Evolutionary conservation across 2,888 invertebrate genomes (phyloP).

Genomic region (Cataglyphis albicans): DNA sequence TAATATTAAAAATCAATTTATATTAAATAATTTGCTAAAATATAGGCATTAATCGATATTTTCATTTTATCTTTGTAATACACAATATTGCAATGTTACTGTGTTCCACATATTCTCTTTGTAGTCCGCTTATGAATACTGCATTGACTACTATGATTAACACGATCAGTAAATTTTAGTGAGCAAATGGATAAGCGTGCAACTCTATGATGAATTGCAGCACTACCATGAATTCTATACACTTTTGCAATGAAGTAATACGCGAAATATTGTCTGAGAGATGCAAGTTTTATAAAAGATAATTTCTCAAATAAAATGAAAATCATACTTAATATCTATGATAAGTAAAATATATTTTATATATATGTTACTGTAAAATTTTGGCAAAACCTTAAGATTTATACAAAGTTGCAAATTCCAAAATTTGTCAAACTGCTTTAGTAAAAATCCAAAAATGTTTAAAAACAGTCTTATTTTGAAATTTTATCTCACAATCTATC

Average conservation of each 20-base stretch:
- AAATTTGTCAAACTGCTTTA: too few species aligned
- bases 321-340: background rate
- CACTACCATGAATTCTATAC: background rate
- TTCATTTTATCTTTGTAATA: slow-evolving; percentile 38
- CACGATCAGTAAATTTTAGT: slow-evolving; percentile 37
- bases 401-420: too few species aligned
- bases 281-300: background rate
- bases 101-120: slow-evolving; percentile 44
- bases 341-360: background rate
- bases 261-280: background rate
- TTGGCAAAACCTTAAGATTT: too few species aligned
- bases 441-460: too few species aligned
- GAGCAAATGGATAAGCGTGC: slow-evolving; percentile 25
- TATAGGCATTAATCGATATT: slow-evolving; percentile 14
- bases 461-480: too few species aligned
- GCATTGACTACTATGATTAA: slow-evolving; percentile 45
- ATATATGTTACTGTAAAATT: too few species aligned
- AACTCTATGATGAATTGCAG: background rate
- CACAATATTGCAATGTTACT: background rate
- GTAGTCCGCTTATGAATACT: slow-evolving; percentile 41
- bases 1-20: background rate
- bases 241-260: background rate
- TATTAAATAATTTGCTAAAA: slow-evolving; percentile 20
- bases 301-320: background rate
- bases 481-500: too few species aligned